These are phyloP conservation scores for Aplodontia rufa DNA, from an alignment of 2,113 vertebrate species.

Conservation along the genomic window DNA sequence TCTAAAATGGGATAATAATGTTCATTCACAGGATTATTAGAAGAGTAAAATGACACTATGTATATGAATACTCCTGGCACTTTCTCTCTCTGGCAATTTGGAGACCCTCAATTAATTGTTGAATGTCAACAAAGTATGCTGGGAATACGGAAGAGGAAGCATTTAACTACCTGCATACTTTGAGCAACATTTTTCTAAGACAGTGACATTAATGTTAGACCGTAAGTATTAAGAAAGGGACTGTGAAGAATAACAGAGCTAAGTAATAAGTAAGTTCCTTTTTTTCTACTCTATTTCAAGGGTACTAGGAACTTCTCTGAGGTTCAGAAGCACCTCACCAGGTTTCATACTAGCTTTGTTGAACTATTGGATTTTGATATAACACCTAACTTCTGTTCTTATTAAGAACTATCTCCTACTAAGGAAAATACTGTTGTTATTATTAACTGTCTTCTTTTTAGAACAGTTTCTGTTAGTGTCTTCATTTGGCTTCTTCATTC, in stretches of 20 bases:
- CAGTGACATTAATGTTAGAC: background rate
- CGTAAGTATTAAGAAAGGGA: background rate
- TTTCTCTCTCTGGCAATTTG: background rate
- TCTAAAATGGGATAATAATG: conserved; percentile 9
- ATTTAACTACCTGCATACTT: background rate
- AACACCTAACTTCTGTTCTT: background rate
- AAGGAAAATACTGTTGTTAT: background rate
- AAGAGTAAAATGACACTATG: background rate
- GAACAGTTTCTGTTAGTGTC: background rate
- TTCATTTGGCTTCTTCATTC: conserved; percentile 24
- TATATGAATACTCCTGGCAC: background rate
- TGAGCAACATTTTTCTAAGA: background rate
- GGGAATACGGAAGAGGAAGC: background rate
- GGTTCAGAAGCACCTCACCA: background rate
- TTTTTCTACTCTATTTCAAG: background rate
- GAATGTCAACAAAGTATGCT: background rate
- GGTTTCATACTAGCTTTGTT: background rate
- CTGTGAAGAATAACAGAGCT: background rate
- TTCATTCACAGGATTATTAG: background rate
- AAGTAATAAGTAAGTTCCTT: background rate
- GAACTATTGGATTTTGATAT: background rate
- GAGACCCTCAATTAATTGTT: background rate
- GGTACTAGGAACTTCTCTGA: background rate
- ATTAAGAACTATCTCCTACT: background rate
- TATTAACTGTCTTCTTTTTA: background rate